Evolutionary conservation across 2,797 vertebrate species (phyloP), one percentile per base, ranked within the genome.

Genomic region (Numenius phaeopus): DNA sequence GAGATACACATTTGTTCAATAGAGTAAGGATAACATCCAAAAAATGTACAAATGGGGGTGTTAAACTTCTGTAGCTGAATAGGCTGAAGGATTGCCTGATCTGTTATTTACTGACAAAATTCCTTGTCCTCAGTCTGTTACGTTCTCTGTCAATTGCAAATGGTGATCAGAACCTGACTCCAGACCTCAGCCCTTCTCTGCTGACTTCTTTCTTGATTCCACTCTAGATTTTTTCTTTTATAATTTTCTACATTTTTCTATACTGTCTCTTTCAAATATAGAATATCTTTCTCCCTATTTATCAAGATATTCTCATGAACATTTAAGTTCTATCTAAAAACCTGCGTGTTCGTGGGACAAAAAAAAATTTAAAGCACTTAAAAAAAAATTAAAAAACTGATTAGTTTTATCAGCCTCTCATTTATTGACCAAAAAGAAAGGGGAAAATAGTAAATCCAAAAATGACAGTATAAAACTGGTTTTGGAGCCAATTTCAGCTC

Each of bases 381-480:
- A 1, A 34, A 66, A 70, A 50, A 46, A 10, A 1, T 5, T 6
- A 1, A 24, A 40, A 81, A 42, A 2, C 3, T 19, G 81, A 5
- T 42, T 37, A 30, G 0, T 40, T 76, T 69, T 17, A 32, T 29
- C 12, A 29, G 0, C 22, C 4, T 67, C 16, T 55, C 20, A 5
- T 67, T 52, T 22, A 49, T 1, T n/a, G 15, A 11, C 4, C 13
- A 55, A 52, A 86, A 58, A 22, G 2, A 8, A 64, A 50, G 8
- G 62, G 4, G 1, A 62, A 71, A 66, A 34, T 3, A 47, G 0
- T 27, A 39, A 42, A 27, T 55, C 13, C 6, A 59, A 11, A 10
- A 52, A 39, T 26, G 7, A 37, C 32, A 18, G 10, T 32, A 17
- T 37, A n/a, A 44, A 73, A 52, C 3, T 23, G 11, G 4, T 44